Percentiles rank a stretch among this genome's conserved stretches.
phyloP scores from a whole-genome alignment of 1,140 invertebrate species.

The Triops longicaudatus region DNA sequence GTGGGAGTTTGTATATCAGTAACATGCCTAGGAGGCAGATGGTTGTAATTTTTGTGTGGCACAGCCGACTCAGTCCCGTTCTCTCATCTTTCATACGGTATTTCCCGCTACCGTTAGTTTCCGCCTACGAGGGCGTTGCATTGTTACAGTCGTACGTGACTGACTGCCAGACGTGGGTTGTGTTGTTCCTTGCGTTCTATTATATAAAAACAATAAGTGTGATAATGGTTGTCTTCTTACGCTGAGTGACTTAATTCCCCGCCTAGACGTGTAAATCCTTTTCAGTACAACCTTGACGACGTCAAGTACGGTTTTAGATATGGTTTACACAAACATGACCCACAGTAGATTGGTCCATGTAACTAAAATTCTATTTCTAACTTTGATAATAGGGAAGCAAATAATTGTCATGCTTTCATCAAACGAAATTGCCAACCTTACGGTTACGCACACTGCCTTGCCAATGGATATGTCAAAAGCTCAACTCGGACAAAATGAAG shows the following conservation, averaged over 20 bases:
- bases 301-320: constrained; percentile 1
- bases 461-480: not conserved
- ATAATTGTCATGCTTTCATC: not conserved
- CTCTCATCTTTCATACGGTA: too few relatives aligned
- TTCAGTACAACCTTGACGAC: not conserved
- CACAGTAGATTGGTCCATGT: not conserved
- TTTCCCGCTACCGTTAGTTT: not conserved
- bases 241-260: not conserved
- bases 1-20: too few relatives aligned
- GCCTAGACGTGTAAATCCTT: not conserved
- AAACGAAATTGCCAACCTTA: not conserved
- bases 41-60: too few relatives aligned
- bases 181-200: not conserved
- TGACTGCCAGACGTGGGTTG: not conserved
- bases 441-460: not conserved
- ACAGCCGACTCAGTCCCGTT: too few relatives aligned
- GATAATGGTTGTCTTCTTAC: not conserved
- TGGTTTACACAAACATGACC: not conserved
- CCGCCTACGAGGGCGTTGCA: not conserved
- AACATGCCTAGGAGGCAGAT: too few relatives aligned
- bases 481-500: not conserved
- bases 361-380: not conserved
- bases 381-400: not conserved
- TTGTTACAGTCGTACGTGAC: not conserved
- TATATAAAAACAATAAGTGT: not conserved